A percentile compares a stretch with the other conserved stretches of the same genome.
phyloP scores from a whole-genome alignment of 23 tunicate species.

The Styela plicata region DNA sequence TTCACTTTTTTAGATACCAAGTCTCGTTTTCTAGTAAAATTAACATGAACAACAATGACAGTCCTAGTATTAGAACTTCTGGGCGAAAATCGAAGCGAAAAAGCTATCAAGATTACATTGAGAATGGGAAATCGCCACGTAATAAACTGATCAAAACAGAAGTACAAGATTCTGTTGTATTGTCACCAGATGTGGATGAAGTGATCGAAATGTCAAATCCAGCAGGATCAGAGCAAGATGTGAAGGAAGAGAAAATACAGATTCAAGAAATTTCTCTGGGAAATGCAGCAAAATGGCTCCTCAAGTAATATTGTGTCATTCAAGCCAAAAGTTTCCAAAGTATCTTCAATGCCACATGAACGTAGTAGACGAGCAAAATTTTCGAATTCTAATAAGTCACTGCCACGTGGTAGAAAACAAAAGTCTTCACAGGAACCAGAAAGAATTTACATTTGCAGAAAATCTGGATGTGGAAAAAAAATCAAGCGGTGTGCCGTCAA shows the following conservation, averaged over 20 bases:
- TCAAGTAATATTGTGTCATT: too few relatives aligned
- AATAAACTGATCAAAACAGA: not conserved
- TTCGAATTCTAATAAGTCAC: not conserved
- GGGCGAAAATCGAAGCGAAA: constrained; percentile 24
- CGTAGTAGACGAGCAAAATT: not conserved
- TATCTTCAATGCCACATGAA: too few relatives aligned
- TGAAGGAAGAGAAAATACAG: not conserved
- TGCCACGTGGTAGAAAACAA: not conserved
- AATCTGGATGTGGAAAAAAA: constrained; percentile 62
- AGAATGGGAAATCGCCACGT: not conserved
- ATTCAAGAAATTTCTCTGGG: not conserved
- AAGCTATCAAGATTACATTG: constrained; percentile 16
- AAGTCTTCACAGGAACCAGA: not conserved
- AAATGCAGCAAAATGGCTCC: too few relatives aligned
- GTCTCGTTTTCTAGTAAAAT: too few relatives aligned
- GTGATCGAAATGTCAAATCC: too few relatives aligned
- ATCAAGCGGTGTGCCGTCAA: constrained; percentile 54
- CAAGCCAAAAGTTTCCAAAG: too few relatives aligned
- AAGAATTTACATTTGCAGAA: constrained; percentile 53
- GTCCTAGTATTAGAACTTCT: not conserved
- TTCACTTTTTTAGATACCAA: too few relatives aligned
- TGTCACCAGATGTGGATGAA: not conserved
- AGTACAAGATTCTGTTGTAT: not conserved
- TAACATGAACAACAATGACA: not conserved
- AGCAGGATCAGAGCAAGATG: not conserved